A percentile compares a stretch with the other conserved stretches of the same genome.
Evolutionary conservation across 2,113 vertebrate genomes (phyloP).

Genomic region (Alces alces): DNA sequence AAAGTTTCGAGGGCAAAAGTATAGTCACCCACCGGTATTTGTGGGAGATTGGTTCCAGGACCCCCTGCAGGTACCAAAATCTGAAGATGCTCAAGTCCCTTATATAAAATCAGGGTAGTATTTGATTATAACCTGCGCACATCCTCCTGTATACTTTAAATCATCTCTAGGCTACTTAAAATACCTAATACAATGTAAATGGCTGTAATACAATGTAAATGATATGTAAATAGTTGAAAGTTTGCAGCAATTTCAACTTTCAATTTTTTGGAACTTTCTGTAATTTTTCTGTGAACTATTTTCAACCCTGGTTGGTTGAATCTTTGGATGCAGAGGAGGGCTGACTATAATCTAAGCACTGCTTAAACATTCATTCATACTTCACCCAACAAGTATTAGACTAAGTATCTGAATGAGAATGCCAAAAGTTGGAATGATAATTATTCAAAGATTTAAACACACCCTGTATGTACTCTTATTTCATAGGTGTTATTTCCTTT

Average conservation of each 20-base stretch:
- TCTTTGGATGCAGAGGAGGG: not conserved
- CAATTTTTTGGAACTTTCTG: not conserved
- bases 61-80: not conserved
- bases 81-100: not conserved
- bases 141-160: not conserved
- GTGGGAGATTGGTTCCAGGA: not conserved
- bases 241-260: not conserved
- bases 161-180: not conserved
- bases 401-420: not conserved
- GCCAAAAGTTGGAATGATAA: not conserved
- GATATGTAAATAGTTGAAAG: not conserved
- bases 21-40: not conserved
- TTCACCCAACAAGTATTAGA: not conserved
- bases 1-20: not conserved
- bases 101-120: not conserved
- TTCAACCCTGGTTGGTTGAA: not conserved
- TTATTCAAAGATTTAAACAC: slow-evolving; percentile 9
- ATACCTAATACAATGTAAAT: not conserved
- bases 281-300: not conserved
- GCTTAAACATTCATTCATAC: not conserved
- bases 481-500: not conserved
- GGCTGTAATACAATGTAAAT: not conserved
- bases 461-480: not conserved
- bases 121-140: not conserved
- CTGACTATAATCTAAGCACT: not conserved